Evolutionary conservation across 2,888 invertebrate species (phyloP).

Genomic region (Marronus borbonicus): DNA sequence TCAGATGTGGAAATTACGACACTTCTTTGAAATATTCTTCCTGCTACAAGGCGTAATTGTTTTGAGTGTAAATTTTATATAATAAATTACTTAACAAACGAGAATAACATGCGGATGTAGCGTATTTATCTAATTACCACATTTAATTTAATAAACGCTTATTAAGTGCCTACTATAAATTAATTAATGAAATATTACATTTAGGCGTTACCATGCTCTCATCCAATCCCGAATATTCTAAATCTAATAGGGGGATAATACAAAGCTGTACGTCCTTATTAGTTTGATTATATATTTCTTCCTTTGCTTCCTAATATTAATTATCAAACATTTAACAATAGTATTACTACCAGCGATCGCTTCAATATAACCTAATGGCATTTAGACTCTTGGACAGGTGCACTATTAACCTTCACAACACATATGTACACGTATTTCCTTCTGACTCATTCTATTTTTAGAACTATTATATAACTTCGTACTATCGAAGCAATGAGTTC

Average conservation of each 20-base stretch:
- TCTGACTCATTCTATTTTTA: conserved; percentile 32
- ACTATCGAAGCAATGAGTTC: not conserved
- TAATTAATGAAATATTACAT: not conserved
- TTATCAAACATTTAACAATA: too few relatives aligned
- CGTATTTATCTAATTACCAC: not conserved
- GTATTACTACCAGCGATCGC: not conserved
- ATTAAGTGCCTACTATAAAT: not conserved
- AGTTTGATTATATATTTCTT: too few relatives aligned
- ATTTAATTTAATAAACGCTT: not conserved
- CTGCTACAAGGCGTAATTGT: conserved; percentile 1
- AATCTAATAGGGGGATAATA: too few relatives aligned
- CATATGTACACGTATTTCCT: conserved; percentile 26
- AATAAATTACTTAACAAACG: not conserved
- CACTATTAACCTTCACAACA: conserved; percentile 14
- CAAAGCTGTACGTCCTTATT: too few relatives aligned
- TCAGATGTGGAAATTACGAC: conserved; percentile 30
- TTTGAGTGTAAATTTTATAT: not conserved
- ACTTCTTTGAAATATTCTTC: conserved; percentile 8
- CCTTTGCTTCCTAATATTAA: too few relatives aligned
- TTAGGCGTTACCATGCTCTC: too few relatives aligned
- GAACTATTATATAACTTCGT: conserved; percentile 9
- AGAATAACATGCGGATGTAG: too few relatives aligned
- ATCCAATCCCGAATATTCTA: too few relatives aligned
- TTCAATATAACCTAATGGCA: conserved; percentile 27
- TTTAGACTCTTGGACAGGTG: conserved; percentile 15